Evolutionary conservation across 1,140 invertebrate genomes (phyloP), one percentile per base, ranked within the genome.

Genomic region (Platyscapa corneri): DNA sequence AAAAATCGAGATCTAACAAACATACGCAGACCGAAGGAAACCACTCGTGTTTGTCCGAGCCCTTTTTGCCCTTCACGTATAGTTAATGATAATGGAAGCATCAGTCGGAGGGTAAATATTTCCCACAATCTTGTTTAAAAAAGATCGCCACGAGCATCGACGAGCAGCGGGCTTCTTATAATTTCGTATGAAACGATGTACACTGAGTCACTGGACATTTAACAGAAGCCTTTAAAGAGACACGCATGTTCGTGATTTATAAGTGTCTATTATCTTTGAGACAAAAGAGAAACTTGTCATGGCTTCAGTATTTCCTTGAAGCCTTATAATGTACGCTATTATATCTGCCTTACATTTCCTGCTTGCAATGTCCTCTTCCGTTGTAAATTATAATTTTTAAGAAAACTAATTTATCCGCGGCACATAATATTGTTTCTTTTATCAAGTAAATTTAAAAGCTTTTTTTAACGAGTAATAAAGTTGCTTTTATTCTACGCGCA

Each of bases 241-340:
- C 16, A n/a, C 16, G 27, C 72, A 42, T 67, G 27, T 20, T n/a
- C 27, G 76, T 72, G 83, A 79, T 72, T 84, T 76, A 49, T 79
- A 79, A 79, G 34, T 78, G 42, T 70, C 83, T 72, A 79, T 84
- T 72, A 84, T 84, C 27, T 70, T 37, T n/a, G n/a, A 56, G 34
- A 78, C 75, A 84, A 67, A 84, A 76, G 60, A 30, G 76, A 56
- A 77, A 46, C 46, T 49, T 72, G 75, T 72, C 76, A 78, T 39
- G 60, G 39, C 82, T 49, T 56, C 8, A 46, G 46, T 34, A 42
- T 60, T 84, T 84, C 83, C 83, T 84, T 53, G 75, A 84, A 84
- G 46, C 20, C 83, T 49, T 84, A 53, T 34, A 79, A 79, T 75
- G 23, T 18, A 77, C 6, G 67, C 23, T 78, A 84, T 84, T 79